phyloP scores from a whole-genome alignment of 2,797 vertebrate genomes.

The Hydrocynus forskahlii region DNA sequence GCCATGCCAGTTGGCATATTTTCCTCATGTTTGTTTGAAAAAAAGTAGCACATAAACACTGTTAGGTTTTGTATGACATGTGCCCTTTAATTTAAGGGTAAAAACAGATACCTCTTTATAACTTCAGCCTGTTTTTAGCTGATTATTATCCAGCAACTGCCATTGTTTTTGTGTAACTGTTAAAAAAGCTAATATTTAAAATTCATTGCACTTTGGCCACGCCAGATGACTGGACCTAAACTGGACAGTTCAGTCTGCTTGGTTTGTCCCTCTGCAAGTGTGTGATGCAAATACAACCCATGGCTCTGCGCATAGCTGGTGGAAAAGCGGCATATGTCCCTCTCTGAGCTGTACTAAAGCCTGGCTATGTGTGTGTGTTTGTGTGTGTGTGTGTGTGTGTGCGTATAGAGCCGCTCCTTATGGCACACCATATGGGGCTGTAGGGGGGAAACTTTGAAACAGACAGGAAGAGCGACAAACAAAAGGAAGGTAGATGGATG shows the following conservation, averaged over 20 bases:
- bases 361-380: constrained; percentile 17
- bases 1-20: too few relatives aligned
- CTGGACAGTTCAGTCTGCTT: not conserved
- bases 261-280: not conserved
- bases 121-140: too few relatives aligned
- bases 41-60: too few relatives aligned
- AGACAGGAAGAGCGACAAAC: constrained; percentile 52
- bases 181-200: too few relatives aligned
- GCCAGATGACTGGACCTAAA: not conserved
- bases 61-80: too few relatives aligned
- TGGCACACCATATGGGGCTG: constrained; percentile 59
- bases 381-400: constrained; percentile 23
- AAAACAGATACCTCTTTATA: too few relatives aligned
- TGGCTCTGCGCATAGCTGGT: not conserved
- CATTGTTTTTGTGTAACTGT: too few relatives aligned
- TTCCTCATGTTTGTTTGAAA: too few relatives aligned
- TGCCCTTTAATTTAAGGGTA: too few relatives aligned
- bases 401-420: constrained; percentile 46
- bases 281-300: not conserved
- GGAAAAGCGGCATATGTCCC: constrained; percentile 1
- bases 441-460: constrained; percentile 33
- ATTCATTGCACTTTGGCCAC: too few relatives aligned
- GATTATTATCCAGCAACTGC: too few relatives aligned
- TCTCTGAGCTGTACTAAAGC: constrained; percentile 23
- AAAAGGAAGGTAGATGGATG: constrained; percentile 52